Base-by-base conservation (phyloP, 2,888 invertebrate genomes). In the Carpatolechia fugitivella region DNA sequence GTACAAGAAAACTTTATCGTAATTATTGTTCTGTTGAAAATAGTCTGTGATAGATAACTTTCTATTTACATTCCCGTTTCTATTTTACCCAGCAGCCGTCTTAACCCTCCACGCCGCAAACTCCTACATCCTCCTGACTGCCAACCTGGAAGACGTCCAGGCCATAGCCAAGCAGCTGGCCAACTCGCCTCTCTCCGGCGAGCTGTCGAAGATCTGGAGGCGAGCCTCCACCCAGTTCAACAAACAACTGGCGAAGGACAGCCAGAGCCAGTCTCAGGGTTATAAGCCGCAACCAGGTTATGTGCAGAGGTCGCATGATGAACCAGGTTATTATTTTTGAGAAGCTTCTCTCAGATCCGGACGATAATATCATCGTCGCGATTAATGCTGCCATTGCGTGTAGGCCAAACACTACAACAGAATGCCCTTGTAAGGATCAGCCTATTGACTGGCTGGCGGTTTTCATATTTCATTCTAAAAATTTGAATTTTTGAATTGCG, bases 131-230 rank as follows among this genome's bases (percentile, higher is more conserved):
- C 70, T 86, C 0, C 66, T 86, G 20, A 83, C 83, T 0, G 85
- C 85, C 0, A 82, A 79, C 58, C 57, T 84, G 52, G 85, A 86
- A 0, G 85, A 85, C 44, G 69, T 86, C 0, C 72, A 80, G 5
- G 61, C 72, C 0, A 64, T 85, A 10, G 77, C 72, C 7, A 71
- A 72, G 61, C 78, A 82, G 59, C 59, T 86, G 50, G 66, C 65
- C 0, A 52, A 56, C 0, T 80, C 81, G 0, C 77, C 82, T 0
- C 64, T 82, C 3, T 68, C 66, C 0, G 60, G 65, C 1, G 72
- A 81, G 59, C 20, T 82, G 24, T 62, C 64, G 31, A 62, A 66
- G 10, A 74, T 82, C 50, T 65, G 81, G 60, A 67, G 75, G 0
- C 68, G 80, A 3, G 82, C 85, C 0, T 56, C 76, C 1, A 31